Base-by-base conservation (phyloP, 2,113 vertebrate species). In the Centropus unirufus region DNA sequence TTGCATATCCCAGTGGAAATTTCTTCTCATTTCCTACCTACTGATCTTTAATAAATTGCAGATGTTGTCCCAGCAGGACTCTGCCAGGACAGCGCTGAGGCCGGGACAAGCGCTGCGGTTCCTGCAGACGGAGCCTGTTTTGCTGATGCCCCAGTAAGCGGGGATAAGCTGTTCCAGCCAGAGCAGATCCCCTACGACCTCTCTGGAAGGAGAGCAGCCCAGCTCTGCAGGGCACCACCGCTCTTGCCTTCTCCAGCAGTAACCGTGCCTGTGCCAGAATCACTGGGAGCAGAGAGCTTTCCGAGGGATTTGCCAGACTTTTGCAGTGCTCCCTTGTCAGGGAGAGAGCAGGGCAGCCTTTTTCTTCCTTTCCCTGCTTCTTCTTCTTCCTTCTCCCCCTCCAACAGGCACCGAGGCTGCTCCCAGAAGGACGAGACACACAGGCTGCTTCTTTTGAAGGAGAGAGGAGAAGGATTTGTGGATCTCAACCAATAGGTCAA, bases 51-150 rank as follows among this genome's bases (percentile, higher is more conserved):
- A 46, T 47, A 58, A 58, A 16, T 17, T 54, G 69, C 64, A 84
- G 84, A 20, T 3, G 27, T n/a, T 22, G 40, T 58, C 90, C 54
- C 58, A 72, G 78, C 49, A 87, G 63, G 26, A 40, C 36, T 30
- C 67, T 52, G 58, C 42, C 66, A 68, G 80, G 79, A 40, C 0
- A 0, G 44, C 1, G 0, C 3, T 1, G 2, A 67, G 77, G 61
- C 70, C 69, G 36, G 36, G 49, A 30, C 4, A 1, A 83, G 67
- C 64, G 49, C 70, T 59, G 81, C 72, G 17, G 73, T 4, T 11
- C 51, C 64, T 42, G 70, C 80, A 62, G 91, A 44, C 58, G 68
- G 47, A 68, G 40, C 49, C 57, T 20, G n/a, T 79, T 69, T 46
- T 87, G 92, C 73, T 86, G 68, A 46, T 59, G 63, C 26, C 68